These are phyloP conservation scores for Ditula angustiorana DNA, from an alignment of 2,888 invertebrate genomes.

Conservation along the genomic window DNA sequence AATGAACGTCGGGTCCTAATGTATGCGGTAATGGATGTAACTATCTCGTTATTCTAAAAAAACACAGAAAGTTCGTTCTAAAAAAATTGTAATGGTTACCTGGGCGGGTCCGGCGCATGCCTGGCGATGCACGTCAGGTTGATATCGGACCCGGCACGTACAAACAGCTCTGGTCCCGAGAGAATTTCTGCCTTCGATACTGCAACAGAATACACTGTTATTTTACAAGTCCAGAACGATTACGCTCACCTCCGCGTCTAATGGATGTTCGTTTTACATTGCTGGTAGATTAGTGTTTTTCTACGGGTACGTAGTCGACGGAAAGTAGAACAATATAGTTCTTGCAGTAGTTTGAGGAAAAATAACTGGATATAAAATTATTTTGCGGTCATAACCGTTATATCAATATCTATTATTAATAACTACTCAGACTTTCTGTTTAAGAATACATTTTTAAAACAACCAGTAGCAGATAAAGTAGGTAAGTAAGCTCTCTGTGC, in stretches of 20 bases:
- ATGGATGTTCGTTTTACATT: not conserved
- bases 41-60: conserved; percentile 19
- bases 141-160: conserved; percentile 95
- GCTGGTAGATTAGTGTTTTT: not conserved
- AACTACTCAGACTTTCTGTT: no score
- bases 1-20: not conserved
- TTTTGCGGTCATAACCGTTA: no score
- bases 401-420: no score
- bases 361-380: not conserved
- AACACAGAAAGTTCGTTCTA: not conserved
- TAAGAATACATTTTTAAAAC: not conserved
- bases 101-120: conserved; percentile 93
- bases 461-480: not conserved
- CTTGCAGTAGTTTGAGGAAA: not conserved
- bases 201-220: conserved; percentile 69
- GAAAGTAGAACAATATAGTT: not conserved
- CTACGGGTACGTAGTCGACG: not conserved
- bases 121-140: conserved; percentile 95
- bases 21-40: conserved; percentile 13
- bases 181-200: conserved; percentile 95
- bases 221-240: conserved; percentile 4
- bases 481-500: not conserved
- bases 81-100: conserved; percentile 69
- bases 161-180: conserved; percentile 93
- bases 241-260: not conserved